Percentiles rank a stretch among this genome's conserved stretches.
Evolutionary conservation across 2,888 invertebrate species (phyloP).

Genomic region (Ferdinandea cuprea): DNA sequence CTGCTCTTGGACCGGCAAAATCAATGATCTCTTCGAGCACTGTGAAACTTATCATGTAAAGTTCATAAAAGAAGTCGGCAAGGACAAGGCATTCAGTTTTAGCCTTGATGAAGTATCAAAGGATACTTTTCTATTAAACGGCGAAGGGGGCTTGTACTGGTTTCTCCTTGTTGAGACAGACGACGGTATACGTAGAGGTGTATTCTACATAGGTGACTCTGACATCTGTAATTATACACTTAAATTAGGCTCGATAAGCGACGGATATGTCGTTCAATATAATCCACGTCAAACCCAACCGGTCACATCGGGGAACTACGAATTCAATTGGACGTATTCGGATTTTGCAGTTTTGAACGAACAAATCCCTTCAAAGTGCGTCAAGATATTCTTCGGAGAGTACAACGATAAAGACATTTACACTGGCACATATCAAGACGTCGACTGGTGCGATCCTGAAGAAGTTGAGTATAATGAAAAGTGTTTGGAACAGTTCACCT

Average conservation of each 20-base stretch:
- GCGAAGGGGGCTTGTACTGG: conserved; percentile 75
- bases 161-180: conserved; percentile 56
- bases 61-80: conserved; percentile 67
- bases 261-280: not conserved
- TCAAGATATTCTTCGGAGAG: conserved; percentile 75
- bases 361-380: conserved; percentile 46
- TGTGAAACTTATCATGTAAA: conserved; percentile 71
- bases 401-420: conserved; percentile 73
- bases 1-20: conserved; percentile 73
- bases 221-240: conserved; percentile 69
- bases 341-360: conserved; percentile 52
- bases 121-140: conserved; percentile 69
- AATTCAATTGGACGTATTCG: conserved; percentile 10
- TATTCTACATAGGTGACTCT: conserved; percentile 76
- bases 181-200: conserved; percentile 59
- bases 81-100: conserved; percentile 70
- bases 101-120: conserved; percentile 66
- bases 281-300: conserved; percentile 25
- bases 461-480: conserved; percentile 45
- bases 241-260: conserved; percentile 70
- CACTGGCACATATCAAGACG: conserved; percentile 41
- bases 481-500: conserved; percentile 73
- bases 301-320: conserved; percentile 2
- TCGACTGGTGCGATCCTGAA: conserved; percentile 53
- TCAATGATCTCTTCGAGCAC: conserved; percentile 75